Base-by-base conservation (phyloP, 1,140 invertebrate genomes). In the Macrosteles quadrilineatus region DNA sequence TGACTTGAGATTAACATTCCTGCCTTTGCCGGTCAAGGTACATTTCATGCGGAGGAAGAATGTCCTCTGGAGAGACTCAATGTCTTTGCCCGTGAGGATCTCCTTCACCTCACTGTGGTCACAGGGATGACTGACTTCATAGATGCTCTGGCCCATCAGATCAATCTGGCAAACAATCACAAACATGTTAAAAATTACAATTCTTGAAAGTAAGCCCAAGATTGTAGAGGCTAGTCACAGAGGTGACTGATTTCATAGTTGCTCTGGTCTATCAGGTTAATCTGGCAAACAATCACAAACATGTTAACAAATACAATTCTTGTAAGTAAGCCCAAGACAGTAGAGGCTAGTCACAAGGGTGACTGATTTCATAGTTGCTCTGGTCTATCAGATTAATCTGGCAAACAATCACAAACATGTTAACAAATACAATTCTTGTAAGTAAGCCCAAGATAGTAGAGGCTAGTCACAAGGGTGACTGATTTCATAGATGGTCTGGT, bases 291-390 rank as follows among this genome's bases (percentile, higher is more conserved):
- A n/a, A n/a, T n/a, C n/a, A 74, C 57, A 53, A 53, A 6, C 19
- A 19, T n/a, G n/a, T n/a, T n/a, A n/a, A n/a, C n/a, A n/a, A n/a
- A n/a, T n/a, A n/a, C n/a, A n/a, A n/a, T n/a, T n/a, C n/a, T n/a
- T n/a, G n/a, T n/a, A n/a, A n/a, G n/a, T n/a, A n/a, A n/a, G n/a
- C n/a, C n/a, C n/a, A n/a, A n/a, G n/a, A n/a, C n/a, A n/a, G n/a
- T n/a, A n/a, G n/a, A n/a, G n/a, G n/a, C n/a, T 98, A 95, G 81
- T 98, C 96, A 78, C 95, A 97, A 9, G 94, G 95, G 82, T 98
- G 96, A 64, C 89, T 91, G 77, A 96, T 96, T 73, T 98, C 96
- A 82, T 91, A 97, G 31, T 98, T 89, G 79, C 91, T 96, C 75
- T 96, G 93, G 0, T 95, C 96, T 85, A 97, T 90, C 79, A 97